These are phyloP conservation scores for Petroica traversi DNA, from an alignment of 2,113 vertebrate genomes.

Conservation along the genomic window DNA sequence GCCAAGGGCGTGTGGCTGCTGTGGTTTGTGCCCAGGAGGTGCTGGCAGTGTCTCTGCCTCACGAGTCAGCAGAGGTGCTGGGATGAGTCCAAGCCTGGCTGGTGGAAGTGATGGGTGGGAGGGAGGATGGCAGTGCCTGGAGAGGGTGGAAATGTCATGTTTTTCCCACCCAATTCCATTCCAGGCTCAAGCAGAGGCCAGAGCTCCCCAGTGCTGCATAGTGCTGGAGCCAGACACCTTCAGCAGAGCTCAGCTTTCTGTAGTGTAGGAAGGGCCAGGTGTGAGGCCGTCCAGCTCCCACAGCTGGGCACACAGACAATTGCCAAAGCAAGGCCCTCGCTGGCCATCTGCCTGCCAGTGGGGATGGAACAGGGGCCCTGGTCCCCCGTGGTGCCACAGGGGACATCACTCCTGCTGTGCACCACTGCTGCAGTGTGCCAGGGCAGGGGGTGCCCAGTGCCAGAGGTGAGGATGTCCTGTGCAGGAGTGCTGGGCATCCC, in stretches of 20 bases:
- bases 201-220: rapidly evolving
- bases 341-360: rapidly evolving
- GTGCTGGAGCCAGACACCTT: neutral
- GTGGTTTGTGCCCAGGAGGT: neutral
- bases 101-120: neutral
- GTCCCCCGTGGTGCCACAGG: neutral
- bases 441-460: neutral
- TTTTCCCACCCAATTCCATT: neutral
- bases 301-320: neutral
- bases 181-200: neutral
- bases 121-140: neutral
- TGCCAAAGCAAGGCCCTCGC: neutral
- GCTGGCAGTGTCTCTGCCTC: neutral
- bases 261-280: neutral
- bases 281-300: neutral
- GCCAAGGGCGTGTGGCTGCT: neutral
- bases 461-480: rapidly evolving
- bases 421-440: neutral
- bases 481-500: neutral
- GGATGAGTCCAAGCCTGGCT: neutral
- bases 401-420: rapidly evolving
- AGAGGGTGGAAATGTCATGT: neutral
- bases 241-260: neutral
- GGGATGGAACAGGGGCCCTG: neutral
- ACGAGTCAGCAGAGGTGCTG: neutral